Percentiles rank a stretch among this genome's conserved stretches.
phyloP scores from a whole-genome alignment of 2,113 vertebrate genomes.

The Halichoeres trimaculatus region DNA sequence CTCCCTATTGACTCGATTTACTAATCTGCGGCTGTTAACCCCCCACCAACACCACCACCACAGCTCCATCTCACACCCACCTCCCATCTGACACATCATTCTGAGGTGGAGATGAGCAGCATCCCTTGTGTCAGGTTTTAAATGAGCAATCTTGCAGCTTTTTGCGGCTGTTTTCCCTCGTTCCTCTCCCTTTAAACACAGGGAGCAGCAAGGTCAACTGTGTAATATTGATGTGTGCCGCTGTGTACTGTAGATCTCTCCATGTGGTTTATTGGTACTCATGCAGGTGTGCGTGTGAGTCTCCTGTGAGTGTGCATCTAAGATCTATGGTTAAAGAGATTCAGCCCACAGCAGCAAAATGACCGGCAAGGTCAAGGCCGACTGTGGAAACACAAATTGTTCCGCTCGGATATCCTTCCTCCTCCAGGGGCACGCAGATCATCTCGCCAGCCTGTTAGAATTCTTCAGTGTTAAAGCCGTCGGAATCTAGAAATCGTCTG shows the following conservation, averaged over 20 bases:
- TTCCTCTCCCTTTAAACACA: constrained; percentile 47
- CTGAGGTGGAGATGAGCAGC: constrained; percentile 39
- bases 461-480: constrained; percentile 11
- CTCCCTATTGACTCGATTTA: constrained; percentile 31
- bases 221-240: constrained; percentile 42
- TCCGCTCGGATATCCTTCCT: constrained; percentile 63
- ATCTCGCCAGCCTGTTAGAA: constrained; percentile 27
- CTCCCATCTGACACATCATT: constrained; percentile 36
- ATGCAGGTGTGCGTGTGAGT: constrained; percentile 37
- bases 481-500: constrained; percentile 1
- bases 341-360: constrained; percentile 66
- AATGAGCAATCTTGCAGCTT: constrained; percentile 16
- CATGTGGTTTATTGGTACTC: constrained; percentile 41
- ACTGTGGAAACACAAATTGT: constrained; percentile 75
- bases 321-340: constrained; percentile 71
- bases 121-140: constrained; percentile 9
- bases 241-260: constrained; percentile 28
- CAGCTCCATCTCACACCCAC: constrained; percentile 28
- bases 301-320: constrained; percentile 5
- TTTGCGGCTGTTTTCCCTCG: constrained; percentile 19
- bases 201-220: constrained; percentile 72
- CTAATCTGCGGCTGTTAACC: constrained; percentile 58
- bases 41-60: background rate
- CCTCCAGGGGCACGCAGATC: constrained; percentile 56
- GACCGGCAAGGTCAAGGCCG: constrained; percentile 75